Base-by-base conservation (phyloP, 2,113 vertebrate species). In the Sinocyclocheilus anophthalmus region DNA sequence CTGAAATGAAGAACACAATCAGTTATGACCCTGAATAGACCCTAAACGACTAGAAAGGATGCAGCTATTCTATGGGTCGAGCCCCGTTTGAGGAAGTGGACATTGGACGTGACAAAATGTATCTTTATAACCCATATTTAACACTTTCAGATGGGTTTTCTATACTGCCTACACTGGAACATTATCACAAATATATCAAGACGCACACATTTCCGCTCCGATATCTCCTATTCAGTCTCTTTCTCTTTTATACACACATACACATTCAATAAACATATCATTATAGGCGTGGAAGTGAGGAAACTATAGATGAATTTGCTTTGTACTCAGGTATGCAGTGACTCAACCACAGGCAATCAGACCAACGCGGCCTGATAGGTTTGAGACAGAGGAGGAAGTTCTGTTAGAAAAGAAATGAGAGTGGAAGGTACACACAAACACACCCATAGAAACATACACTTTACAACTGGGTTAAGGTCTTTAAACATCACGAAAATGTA, bases 271-370 rank as follows among this genome's bases (percentile, higher is more conserved):
- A 53, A 50, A 82, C 50, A 65, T 57, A 78, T 78, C 10, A 1
- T 80, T 37, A 73, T 81, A 67, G 57, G 70, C 45, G 12, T 67
- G 87, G 59, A 85, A 79, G 69, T 80, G 69, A 84, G 82, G 86
- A 82, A 88, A 82, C 78, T 78, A 79, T 78, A 79, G 72, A 85
- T 79, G 59, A 84, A 88, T 84, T 78, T 82, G 79, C 88, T 76
- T 61, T 30, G n/a, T 61, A 78, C 84, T 89, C 90, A 89, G 88
- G 90, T 88, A 89, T 88, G 90, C 75, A 88, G 72, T 80, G 63
- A 86, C 81, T 87, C 84, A 86, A 79, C 26, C 87, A 84, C 72
- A 84, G 83, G 69, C n/a, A 6, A 24, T 55, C 84, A 81, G 84
- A 81, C 76, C 65, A 82, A 82, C 70, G 20, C 45, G 81, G 63